Conservation (phyloP, 1,140 invertebrate genomes). For the Fragariocoptes setiger region DNA sequence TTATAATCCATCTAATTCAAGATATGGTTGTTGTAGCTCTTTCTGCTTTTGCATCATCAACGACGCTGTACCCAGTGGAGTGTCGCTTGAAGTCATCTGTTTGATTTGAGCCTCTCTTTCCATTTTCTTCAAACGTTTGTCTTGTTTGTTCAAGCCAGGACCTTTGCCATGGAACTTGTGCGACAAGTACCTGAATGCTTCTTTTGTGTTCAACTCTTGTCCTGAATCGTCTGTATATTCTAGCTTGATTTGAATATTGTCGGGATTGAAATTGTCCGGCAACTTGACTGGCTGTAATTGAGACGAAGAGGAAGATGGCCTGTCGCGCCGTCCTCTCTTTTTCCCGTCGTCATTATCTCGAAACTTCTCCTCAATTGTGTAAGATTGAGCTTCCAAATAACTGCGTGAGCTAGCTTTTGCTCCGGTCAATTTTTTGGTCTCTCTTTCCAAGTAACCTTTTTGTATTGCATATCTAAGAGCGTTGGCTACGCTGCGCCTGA, state of each 20-base stretch:
- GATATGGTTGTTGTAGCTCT: constrained; percentile 70
- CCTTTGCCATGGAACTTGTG: constrained; percentile 99
- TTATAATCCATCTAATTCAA: too few species aligned
- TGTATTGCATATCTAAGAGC: constrained; percentile 67
- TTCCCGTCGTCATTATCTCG: constrained; percentile 33
- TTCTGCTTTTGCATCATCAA: constrained; percentile 85
- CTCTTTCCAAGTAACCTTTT: constrained; percentile 68
- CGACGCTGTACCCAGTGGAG: constrained; percentile 66
- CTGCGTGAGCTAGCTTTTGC: constrained; percentile 33
- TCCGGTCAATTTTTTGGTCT: constrained; percentile 27
- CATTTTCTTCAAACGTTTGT: constrained; percentile 77
- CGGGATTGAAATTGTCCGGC: constrained; percentile 60
- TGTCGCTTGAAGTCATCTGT: constrained; percentile 93
- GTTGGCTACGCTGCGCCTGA: constrained; percentile 62
- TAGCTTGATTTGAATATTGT: constrained; percentile 76
- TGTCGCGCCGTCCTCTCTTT: constrained; percentile 21
- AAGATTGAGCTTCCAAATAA: constrained; percentile 54
- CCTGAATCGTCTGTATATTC: constrained; percentile 94
- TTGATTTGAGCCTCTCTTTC: constrained; percentile 85
- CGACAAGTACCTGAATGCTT: constrained; percentile 44
- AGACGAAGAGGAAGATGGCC: constrained; percentile 40
- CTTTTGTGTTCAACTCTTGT: constrained; percentile 55
- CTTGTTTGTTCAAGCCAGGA: constrained; percentile 88
- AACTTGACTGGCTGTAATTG: constrained; percentile 56
- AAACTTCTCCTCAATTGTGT: constrained; percentile 79